Percentiles rank a stretch among this genome's conserved stretches.
phyloP scores from a whole-genome alignment of 2,888 invertebrate genomes.

The Meteorus colon region DNA sequence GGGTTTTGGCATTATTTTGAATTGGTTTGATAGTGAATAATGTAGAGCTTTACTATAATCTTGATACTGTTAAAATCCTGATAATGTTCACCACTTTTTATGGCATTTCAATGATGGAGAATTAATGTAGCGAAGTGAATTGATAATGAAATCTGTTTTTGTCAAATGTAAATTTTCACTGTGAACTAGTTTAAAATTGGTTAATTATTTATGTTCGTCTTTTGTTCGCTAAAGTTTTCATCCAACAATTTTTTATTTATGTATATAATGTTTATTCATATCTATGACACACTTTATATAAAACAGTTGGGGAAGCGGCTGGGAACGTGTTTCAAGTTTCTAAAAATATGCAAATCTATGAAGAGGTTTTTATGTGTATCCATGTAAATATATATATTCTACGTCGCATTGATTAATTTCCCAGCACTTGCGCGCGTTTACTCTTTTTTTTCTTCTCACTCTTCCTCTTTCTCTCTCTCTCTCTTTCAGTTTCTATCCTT shows the following conservation, averaged over 20 bases:
- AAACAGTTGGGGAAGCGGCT: not conserved
- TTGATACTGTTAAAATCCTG: too few species aligned
- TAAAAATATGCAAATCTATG: constrained; percentile 5
- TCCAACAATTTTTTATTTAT: not conserved
- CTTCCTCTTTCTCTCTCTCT: not conserved
- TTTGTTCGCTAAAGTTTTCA: not conserved
- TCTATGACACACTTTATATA: not conserved
- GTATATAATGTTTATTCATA: not conserved
- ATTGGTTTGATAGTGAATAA: too few species aligned
- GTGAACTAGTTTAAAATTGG: constrained; percentile 2
- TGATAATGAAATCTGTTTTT: not conserved
- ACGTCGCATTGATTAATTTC: not conserved
- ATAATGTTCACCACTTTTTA: too few species aligned
- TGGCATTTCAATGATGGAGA: too few species aligned
- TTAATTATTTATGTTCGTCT: not conserved
- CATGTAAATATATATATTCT: not conserved
- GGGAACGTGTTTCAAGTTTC: not conserved
- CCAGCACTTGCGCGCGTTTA: not conserved
- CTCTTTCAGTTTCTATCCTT: not conserved
- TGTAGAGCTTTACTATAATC: too few species aligned
- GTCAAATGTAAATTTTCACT: not conserved
- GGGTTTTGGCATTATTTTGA: too few species aligned
- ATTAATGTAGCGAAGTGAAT: too few species aligned
- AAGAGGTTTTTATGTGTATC: not conserved
- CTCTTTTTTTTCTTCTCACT: not conserved